These are phyloP conservation scores for Xylota sylvarum DNA, from an alignment of 2,888 invertebrate genomes.

Conservation along the genomic window DNA sequence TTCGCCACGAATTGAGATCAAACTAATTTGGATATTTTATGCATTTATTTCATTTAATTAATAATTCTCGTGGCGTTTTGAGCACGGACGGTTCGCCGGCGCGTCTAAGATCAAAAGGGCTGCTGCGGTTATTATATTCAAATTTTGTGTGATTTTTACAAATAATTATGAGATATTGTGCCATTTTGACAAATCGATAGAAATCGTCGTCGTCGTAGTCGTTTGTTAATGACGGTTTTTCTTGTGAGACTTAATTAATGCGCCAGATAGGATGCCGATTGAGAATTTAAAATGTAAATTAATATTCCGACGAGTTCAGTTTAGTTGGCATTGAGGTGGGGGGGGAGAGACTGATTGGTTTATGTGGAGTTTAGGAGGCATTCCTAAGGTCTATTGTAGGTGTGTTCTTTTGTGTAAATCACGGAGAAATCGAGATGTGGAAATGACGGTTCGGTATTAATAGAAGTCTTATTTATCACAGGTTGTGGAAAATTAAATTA, in stretches of 20 bases:
- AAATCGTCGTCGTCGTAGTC: slow-evolving; percentile 57
- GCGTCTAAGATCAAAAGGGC: slow-evolving; percentile 53
- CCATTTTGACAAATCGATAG: slow-evolving; percentile 69
- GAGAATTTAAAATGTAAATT: slow-evolving; percentile 53
- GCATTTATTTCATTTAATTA: slow-evolving; percentile 56
- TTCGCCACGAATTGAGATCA: slow-evolving; percentile 25
- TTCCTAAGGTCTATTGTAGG: slow-evolving; percentile 44
- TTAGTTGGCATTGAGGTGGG: not conserved
- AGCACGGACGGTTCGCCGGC: not conserved
- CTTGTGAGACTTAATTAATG: slow-evolving; percentile 49
- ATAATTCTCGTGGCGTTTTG: slow-evolving; percentile 48
- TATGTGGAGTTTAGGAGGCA: slow-evolving; percentile 34
- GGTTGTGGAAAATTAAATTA: slow-evolving; percentile 35
- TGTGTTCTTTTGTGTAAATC: slow-evolving; percentile 47
- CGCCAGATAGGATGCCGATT: slow-evolving; percentile 19
- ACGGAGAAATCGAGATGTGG: slow-evolving; percentile 48
- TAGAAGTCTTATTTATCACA: slow-evolving; percentile 49
- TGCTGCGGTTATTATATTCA: slow-evolving; percentile 53
- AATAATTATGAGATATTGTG: slow-evolving; percentile 68
- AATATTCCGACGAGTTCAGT: slow-evolving; percentile 7
- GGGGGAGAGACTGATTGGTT: slow-evolving; percentile 15
- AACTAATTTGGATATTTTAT: slow-evolving; percentile 44
- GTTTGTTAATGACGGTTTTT: slow-evolving; percentile 32
- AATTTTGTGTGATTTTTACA: slow-evolving; percentile 57
- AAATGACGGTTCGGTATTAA: slow-evolving; percentile 21